Evolutionary conservation across 1,140 invertebrate species (phyloP).

Genomic region (Ceratitis capitata): DNA sequence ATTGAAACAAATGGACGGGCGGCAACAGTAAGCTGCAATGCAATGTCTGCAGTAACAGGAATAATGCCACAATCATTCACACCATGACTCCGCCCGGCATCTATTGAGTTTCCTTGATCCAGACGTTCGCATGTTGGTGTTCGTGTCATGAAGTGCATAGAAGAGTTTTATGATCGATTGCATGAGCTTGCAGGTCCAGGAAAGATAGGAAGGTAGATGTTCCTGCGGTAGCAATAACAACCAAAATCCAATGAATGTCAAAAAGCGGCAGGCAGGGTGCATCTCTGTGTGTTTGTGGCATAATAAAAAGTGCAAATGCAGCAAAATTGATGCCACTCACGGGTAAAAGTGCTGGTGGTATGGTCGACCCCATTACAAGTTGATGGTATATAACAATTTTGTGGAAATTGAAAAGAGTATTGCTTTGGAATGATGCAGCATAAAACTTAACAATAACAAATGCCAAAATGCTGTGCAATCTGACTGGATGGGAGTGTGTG

Average conservation of each 20-base stretch:
- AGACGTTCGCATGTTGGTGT: not conserved
- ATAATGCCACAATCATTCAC: conserved; percentile 14
- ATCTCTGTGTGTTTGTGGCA: not conserved
- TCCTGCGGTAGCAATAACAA: not conserved
- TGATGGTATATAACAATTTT: not conserved
- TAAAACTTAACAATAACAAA: conserved; percentile 9
- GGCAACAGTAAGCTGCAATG: not conserved
- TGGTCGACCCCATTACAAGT: conserved; percentile 3
- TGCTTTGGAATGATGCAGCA: conserved; percentile 24
- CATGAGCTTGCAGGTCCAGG: not conserved
- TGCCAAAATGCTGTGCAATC: not conserved
- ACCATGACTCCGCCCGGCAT: not conserved
- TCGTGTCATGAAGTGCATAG: not conserved
- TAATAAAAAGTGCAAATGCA: conserved; percentile 9
- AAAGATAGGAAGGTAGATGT: not conserved
- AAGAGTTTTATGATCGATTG: conserved; percentile 26
- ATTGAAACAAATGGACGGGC: not conserved
- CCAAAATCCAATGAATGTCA: conserved; percentile 25
- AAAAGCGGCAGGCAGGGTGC: not conserved
- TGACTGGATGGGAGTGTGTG: not conserved
- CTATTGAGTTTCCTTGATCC: not conserved
- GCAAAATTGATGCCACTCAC: not conserved
- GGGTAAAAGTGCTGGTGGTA: not conserved
- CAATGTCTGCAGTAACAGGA: not conserved
- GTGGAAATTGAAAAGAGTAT: conserved; percentile 27